Conservation (phyloP, 2,113 vertebrate species). For the Zapus hudsonius region DNA sequence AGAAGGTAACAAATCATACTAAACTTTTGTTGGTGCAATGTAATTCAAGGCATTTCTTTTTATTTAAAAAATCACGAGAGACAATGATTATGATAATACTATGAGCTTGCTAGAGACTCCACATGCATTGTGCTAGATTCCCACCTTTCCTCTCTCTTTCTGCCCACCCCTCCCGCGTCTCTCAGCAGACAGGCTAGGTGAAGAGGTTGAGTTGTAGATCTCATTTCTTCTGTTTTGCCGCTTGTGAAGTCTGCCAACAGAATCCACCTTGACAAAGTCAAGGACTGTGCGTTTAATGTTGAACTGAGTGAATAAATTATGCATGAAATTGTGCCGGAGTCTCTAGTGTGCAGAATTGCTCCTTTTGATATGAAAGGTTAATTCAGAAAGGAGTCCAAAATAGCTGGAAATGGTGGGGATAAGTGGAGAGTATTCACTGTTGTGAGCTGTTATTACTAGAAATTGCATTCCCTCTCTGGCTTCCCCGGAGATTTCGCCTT, state of each 20-base stretch:
- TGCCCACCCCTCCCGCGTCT: conserved; percentile 3
- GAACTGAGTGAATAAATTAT: conserved; percentile 93
- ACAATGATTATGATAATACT: conserved; percentile 13
- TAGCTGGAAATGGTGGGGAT: conserved; percentile 92
- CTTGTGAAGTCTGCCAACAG: conserved; percentile 91
- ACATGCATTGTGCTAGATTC: conserved; percentile 44
- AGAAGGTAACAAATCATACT: not conserved
- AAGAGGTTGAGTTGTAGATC: conserved; percentile 88
- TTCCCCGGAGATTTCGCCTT: conserved; percentile 87
- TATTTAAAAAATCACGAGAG: conserved; percentile 48
- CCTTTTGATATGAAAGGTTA: conserved; percentile 94
- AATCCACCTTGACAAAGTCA: conserved; percentile 93
- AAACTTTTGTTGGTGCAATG: conserved; percentile 18
- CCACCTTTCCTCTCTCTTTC: conserved; percentile 57
- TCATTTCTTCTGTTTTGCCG: conserved; percentile 89
- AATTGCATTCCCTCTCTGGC: conserved; percentile 90
- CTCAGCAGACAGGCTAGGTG: conserved; percentile 86
- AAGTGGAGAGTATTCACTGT: conserved; percentile 91
- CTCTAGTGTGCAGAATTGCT: conserved; percentile 92
- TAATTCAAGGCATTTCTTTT: conserved; percentile 46
- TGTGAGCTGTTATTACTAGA: conserved; percentile 92
- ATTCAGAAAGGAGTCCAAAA: conserved; percentile 93
- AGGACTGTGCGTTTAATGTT: conserved; percentile 92
- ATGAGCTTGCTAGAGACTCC: conserved; percentile 59
- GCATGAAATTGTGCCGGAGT: conserved; percentile 93